phyloP scores from a whole-genome alignment of 2,113 vertebrate genomes.

The Pseudolaguvia tuberculata region DNA sequence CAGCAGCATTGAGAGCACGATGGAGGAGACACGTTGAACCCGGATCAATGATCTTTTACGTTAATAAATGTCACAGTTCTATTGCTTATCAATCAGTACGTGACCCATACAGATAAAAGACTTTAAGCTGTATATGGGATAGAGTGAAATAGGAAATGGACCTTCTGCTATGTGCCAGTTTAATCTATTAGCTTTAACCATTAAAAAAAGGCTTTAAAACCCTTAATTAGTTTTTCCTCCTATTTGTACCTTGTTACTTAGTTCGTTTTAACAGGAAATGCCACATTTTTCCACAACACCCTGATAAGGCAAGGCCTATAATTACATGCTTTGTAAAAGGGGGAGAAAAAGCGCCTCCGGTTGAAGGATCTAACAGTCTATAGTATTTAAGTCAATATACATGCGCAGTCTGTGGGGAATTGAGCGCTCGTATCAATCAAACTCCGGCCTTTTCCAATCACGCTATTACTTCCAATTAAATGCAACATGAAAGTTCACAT shows the following conservation, averaged over 20 bases:
- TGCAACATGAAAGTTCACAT: background rate
- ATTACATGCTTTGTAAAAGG: background rate
- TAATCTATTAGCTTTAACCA: slow-evolving; percentile 2
- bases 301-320: slow-evolving; percentile 1
- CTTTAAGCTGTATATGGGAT: background rate
- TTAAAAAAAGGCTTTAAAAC: background rate
- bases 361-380: slow-evolving; percentile 4
- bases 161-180: slow-evolving; percentile 1
- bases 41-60: slow-evolving; percentile 19
- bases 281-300: slow-evolving; percentile 12
- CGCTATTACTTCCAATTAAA: slow-evolving; percentile 16
- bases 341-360: background rate
- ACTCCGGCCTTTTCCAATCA: background rate
- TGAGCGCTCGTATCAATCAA: slow-evolving; percentile 13
- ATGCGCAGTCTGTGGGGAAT: slow-evolving; percentile 22
- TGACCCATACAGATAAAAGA: background rate
- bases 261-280: background rate
- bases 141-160: background rate
- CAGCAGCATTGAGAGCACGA: background rate
- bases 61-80: slow-evolving; percentile 14
- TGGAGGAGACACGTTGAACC: background rate
- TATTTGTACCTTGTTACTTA: background rate
- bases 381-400: slow-evolving; percentile 12
- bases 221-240: background rate
- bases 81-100: slow-evolving; percentile 15